Percentiles rank a stretch among this genome's conserved stretches.
Conservation (phyloP, 2,888 invertebrate species). For the Apodemia hepburni region DNA sequence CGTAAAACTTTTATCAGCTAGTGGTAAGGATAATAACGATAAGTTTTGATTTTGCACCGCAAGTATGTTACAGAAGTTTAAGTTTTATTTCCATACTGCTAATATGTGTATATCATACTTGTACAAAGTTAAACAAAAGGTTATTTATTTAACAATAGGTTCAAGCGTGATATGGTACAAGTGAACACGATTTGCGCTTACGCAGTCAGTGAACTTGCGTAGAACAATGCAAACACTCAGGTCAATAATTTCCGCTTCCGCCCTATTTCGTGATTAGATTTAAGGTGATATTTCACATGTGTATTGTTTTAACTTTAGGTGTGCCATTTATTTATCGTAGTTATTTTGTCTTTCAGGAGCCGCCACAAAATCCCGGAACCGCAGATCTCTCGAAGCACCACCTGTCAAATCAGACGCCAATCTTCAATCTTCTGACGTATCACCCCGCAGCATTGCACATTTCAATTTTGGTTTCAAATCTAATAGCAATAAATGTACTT, state of each 20-base stretch:
- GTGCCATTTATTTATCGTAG: constrained; percentile 20
- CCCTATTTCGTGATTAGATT: constrained; percentile 30
- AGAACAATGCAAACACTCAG: constrained; percentile 57
- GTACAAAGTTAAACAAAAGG: neutral
- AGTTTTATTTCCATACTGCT: no score
- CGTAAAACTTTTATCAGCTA: no score
- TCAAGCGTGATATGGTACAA: constrained; percentile 47
- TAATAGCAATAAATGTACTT: constrained; percentile 48
- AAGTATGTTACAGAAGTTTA: no score
- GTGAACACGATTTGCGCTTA: constrained; percentile 47
- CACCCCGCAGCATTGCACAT: constrained; percentile 64
- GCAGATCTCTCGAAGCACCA: constrained; percentile 60
- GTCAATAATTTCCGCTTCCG: constrained; percentile 61
- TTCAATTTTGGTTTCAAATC: constrained; percentile 61
- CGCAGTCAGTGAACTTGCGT: constrained; percentile 62
- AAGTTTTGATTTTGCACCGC: no score
- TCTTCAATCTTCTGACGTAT: constrained; percentile 72
- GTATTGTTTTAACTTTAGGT: constrained; percentile 4
- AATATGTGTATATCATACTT: no score
- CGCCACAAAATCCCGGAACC: constrained; percentile 55
- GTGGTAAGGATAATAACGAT: no score
- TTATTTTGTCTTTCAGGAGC: constrained; percentile 61
- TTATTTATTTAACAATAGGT: constrained; percentile 44
- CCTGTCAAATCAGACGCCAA: constrained; percentile 68
- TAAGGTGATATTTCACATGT: constrained; percentile 14